Evolutionary conservation across 2,113 vertebrate species (phyloP).

Genomic region (Herpetotheres cachinnans): DNA sequence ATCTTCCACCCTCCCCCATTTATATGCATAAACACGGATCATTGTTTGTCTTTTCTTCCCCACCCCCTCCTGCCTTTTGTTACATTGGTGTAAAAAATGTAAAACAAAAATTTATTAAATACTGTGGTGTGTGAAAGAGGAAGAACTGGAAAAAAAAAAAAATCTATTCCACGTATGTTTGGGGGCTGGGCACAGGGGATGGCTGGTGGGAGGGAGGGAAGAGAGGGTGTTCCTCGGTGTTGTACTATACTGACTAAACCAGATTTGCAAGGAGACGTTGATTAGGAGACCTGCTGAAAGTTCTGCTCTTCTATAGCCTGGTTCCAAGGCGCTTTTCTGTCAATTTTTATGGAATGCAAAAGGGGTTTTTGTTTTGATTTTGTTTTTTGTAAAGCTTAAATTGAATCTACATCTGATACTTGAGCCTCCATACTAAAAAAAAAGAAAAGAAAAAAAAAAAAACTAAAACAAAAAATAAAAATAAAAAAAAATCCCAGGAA

Average conservation of each 20-base stretch:
- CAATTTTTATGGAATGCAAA: constrained; percentile 81
- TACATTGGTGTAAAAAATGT: constrained; percentile 83
- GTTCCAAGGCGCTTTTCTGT: constrained; percentile 73
- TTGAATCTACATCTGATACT: constrained; percentile 79
- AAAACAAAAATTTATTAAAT: constrained; percentile 82
- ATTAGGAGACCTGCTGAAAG: constrained; percentile 29
- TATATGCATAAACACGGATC: constrained; percentile 57
- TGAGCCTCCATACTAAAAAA: constrained; percentile 79
- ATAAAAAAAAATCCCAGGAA: constrained; percentile 50
- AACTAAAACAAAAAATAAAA: constrained; percentile 33
- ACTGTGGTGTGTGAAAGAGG: constrained; percentile 77
- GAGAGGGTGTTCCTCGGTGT: background rate
- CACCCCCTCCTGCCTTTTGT: constrained; percentile 70
- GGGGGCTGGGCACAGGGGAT: constrained; percentile 55
- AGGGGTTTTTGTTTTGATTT: constrained; percentile 71
- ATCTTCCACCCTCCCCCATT: background rate
- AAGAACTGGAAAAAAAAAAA: constrained; percentile 72
- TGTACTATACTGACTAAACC: constrained; percentile 23
- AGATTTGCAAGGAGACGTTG: constrained; percentile 8
- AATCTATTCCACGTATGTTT: constrained; percentile 68
- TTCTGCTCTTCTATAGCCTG: constrained; percentile 60
- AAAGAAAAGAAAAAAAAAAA: constrained; percentile 25
- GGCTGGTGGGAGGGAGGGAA: constrained; percentile 23
- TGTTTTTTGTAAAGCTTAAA: constrained; percentile 83
- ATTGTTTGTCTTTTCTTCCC: constrained; percentile 40